phyloP scores from a whole-genome alignment of 23 tunicate genomes.

The Trididemnum nubilum region DNA sequence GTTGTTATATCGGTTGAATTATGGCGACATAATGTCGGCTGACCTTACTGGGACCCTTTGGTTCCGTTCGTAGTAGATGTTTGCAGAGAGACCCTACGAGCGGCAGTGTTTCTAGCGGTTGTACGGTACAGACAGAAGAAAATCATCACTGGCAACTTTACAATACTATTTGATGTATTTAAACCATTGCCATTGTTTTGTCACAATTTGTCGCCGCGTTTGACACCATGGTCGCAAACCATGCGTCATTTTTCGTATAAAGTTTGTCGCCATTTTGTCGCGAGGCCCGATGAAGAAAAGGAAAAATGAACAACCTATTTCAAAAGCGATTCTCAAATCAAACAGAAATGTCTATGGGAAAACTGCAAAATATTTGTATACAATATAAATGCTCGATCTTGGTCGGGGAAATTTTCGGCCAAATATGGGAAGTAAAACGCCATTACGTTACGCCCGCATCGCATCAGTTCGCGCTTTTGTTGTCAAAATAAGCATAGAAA shows the following conservation, averaged over 20 bases:
- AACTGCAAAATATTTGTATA: too few species aligned
- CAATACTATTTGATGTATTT: constrained; percentile 11
- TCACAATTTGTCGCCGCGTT: constrained; percentile 38
- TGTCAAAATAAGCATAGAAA: too few species aligned
- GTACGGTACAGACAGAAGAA: not conserved
- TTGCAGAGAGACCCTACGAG: not conserved
- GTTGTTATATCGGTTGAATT: not conserved
- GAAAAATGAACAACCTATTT: not conserved
- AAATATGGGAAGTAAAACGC: too few species aligned
- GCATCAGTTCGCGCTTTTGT: too few species aligned
- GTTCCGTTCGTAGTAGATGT: not conserved
- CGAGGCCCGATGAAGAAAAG: not conserved
- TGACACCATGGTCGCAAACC: not conserved
- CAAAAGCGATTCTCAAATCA: too few species aligned
- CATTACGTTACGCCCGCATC: too few species aligned
- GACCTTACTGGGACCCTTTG: constrained; percentile 13
- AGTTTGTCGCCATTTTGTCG: constrained; percentile 28
- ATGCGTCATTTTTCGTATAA: constrained; percentile 12
- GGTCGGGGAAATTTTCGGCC: too few species aligned
- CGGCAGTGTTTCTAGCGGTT: not conserved
- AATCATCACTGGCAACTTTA: not conserved
- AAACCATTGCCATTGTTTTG: constrained; percentile 39
- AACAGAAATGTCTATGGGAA: too few species aligned
- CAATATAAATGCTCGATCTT: too few species aligned
- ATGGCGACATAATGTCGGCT: constrained; percentile 21